Evolutionary conservation across 1,140 invertebrate genomes (phyloP).

Genomic region (Laodelphax striatellus): DNA sequence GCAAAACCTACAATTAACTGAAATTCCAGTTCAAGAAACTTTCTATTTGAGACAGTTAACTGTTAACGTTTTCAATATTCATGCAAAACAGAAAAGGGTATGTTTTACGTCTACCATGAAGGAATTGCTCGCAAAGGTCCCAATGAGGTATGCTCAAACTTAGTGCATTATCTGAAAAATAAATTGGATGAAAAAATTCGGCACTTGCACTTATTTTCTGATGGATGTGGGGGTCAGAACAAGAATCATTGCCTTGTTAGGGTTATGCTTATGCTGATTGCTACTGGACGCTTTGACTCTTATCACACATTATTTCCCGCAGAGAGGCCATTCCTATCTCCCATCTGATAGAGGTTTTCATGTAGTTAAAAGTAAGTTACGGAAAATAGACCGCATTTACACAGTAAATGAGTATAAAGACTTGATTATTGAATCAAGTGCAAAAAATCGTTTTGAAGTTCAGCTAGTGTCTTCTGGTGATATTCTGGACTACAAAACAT

Average conservation of each 20-base stretch:
- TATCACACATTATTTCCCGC: constrained; percentile 20
- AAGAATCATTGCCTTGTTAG: constrained; percentile 15
- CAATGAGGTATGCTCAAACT: constrained; percentile 7
- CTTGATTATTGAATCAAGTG: neutral
- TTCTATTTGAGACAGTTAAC: constrained; percentile 13
- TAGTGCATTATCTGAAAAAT: constrained; percentile 4
- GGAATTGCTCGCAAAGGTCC: constrained; percentile 6
- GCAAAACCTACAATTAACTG: constrained; percentile 13
- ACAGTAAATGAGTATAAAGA: neutral
- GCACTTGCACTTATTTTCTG: constrained; percentile 10
- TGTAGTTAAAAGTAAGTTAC: constrained; percentile 18
- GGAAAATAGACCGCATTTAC: neutral
- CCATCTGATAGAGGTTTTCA: constrained; percentile 24
- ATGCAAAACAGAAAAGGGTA: constrained; percentile 4
- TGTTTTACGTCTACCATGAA: constrained; percentile 10
- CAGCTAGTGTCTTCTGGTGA: neutral
- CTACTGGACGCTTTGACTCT: constrained; percentile 12
- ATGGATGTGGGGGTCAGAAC: constrained; percentile 17
- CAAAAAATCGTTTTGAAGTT: neutral
- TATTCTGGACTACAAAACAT: constrained; percentile 14
- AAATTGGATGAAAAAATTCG: too few relatives aligned
- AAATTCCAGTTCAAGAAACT: constrained; percentile 15
- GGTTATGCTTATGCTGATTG: constrained; percentile 6
- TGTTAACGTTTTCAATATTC: constrained; percentile 5
- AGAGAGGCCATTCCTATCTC: constrained; percentile 23